These are phyloP conservation scores for Temnopleurus reevesii DNA, from an alignment of 53 echinoderm and acorn worm genomes.

Conservation along the genomic window DNA sequence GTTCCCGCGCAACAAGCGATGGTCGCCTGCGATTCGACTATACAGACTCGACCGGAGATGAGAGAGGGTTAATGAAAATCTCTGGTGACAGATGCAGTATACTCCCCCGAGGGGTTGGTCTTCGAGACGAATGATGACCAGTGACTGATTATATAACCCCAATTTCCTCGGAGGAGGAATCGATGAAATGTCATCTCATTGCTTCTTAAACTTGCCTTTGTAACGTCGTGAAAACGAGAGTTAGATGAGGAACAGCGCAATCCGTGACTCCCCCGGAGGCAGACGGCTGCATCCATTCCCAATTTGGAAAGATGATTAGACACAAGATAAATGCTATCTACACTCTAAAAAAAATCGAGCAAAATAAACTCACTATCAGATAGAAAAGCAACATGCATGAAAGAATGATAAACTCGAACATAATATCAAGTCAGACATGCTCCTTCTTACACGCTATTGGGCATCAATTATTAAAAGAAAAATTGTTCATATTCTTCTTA, in stretches of 20 bases:
- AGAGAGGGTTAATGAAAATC: neutral
- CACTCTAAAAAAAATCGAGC: too few species aligned
- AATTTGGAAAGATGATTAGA: neutral
- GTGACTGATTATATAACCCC: constrained; percentile 22
- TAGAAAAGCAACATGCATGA: neutral
- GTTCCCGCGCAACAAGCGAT: neutral
- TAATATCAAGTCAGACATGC: too few species aligned
- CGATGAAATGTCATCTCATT: neutral
- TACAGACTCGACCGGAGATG: neutral
- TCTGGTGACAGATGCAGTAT: neutral
- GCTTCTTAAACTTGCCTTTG: neutral
- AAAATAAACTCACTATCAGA: neutral
- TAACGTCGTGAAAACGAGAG: neutral
- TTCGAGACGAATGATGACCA: constrained; percentile 1
- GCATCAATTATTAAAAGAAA: neutral
- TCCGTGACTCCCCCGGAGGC: neutral
- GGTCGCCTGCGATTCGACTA: neutral
- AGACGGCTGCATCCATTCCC: neutral
- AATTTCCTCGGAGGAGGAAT: neutral
- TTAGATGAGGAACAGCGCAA: neutral
- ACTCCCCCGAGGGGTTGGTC: neutral
- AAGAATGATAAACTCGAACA: too few species aligned
- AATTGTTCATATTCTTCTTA: too few species aligned
- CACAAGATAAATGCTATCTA: neutral
- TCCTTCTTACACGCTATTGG: neutral